Percentiles rank a stretch among this genome's conserved stretches.
These are phyloP conservation scores for Patagioenas fasciata DNA, from an alignment of 2,113 vertebrate genomes.

Conservation along the genomic window DNA sequence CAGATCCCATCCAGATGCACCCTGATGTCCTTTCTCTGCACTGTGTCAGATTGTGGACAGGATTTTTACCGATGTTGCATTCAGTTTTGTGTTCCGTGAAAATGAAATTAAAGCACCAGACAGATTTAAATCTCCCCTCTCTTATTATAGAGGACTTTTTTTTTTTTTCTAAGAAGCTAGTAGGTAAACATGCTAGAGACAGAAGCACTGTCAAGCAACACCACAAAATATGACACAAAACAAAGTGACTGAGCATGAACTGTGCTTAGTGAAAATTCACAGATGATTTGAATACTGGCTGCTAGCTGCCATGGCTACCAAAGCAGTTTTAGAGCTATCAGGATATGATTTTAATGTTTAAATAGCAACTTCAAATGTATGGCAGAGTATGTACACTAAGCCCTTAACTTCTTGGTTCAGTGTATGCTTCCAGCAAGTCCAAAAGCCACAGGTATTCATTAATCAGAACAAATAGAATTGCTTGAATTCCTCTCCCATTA, in stretches of 20 bases:
- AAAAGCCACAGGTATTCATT: neutral
- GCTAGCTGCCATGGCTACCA: neutral
- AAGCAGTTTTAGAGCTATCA: neutral
- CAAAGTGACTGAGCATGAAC: neutral
- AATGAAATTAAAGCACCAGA: neutral
- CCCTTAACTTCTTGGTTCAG: neutral
- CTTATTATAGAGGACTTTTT: neutral
- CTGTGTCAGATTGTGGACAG: neutral
- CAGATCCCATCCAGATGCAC: constrained; percentile 2
- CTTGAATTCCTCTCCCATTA: neutral
- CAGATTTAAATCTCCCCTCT: neutral
- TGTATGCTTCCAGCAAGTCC: neutral
- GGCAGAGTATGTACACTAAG: neutral
- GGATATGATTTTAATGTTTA: neutral
- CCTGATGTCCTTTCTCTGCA: neutral
- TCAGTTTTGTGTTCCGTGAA: neutral
- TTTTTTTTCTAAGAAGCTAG: neutral
- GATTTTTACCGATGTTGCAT: neutral
- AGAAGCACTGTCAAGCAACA: neutral
- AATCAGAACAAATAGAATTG: neutral
- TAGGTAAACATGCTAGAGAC: neutral
- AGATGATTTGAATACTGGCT: neutral
- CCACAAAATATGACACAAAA: neutral
- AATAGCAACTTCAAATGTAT: neutral
- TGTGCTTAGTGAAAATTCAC: neutral